phyloP scores from a whole-genome alignment of 30 jellyfish, hydroid and myxozoan species.

The Sanderia malayensis region DNA sequence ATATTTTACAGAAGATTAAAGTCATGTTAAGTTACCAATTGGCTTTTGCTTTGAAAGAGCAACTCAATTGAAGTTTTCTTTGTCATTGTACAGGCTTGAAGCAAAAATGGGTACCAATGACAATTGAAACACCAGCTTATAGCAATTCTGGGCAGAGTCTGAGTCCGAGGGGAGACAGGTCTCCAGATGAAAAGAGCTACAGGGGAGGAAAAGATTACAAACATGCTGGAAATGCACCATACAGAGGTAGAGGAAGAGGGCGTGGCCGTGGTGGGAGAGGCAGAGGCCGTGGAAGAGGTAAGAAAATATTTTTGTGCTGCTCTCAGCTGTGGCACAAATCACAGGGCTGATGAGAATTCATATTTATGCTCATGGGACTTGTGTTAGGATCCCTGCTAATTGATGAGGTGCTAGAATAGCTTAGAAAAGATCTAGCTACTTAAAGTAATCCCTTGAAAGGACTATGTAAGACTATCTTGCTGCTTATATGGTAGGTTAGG shows the following conservation, averaged over 20 bases:
- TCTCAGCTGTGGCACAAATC: no score
- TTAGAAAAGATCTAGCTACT: no score
- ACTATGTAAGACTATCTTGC: no score
- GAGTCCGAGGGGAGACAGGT: slow-evolving; percentile 57
- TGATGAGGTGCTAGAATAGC: no score
- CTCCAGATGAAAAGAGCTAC: slow-evolving; percentile 51
- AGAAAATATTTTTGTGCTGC: not conserved
- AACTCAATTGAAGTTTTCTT: no score
- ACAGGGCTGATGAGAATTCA: no score
- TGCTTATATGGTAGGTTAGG: no score
- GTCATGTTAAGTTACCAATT: no score
- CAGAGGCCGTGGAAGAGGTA: slow-evolving; percentile 94
- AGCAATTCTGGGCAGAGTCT: slow-evolving; percentile 40
- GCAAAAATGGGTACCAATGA: slow-evolving; percentile 90
- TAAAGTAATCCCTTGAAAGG: no score
- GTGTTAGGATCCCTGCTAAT: no score
- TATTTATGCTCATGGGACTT: no score
- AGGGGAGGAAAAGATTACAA: slow-evolving; percentile 71
- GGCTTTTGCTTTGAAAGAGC: no score
- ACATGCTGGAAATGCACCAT: slow-evolving; percentile 47
- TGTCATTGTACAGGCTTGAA: slow-evolving; percentile 56
- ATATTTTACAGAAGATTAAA: not conserved
- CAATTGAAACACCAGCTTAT: slow-evolving; percentile 83
- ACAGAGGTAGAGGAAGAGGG: slow-evolving; percentile 94
- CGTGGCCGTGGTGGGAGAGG: slow-evolving; percentile 92